Conservation (phyloP, 1,140 invertebrate species). For the Galleria mellonella region DNA sequence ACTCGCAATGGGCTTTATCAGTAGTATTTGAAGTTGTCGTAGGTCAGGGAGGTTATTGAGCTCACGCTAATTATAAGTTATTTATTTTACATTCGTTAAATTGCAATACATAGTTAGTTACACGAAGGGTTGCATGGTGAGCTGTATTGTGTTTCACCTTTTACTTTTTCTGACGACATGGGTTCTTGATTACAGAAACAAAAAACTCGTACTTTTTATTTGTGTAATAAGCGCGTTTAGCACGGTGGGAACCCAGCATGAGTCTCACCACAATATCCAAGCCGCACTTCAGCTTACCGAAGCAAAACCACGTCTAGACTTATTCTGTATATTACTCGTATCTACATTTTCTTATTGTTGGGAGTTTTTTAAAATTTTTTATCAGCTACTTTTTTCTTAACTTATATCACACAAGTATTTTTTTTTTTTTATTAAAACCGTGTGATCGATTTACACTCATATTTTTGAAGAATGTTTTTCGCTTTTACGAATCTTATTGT, state of each 20-base stretch:
- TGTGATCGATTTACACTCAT: no score
- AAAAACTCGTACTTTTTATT: conserved; percentile 24
- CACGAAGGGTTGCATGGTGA: neutral
- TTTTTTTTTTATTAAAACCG: no score
- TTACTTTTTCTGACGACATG: conserved; percentile 28
- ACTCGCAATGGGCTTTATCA: conserved; percentile 36
- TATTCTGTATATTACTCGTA: conserved; percentile 43
- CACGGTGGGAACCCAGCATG: conserved; percentile 58
- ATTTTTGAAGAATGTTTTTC: no score
- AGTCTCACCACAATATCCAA: conserved; percentile 43
- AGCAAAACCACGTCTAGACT: conserved; percentile 68
- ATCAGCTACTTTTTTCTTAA: no score
- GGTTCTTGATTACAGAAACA: conserved; percentile 28
- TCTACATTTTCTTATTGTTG: no score
- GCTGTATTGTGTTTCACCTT: conserved; percentile 9
- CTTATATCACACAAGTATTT: no score
- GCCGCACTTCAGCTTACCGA: conserved; percentile 37
- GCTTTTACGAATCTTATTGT: no score
- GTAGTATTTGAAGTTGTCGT: conserved; percentile 35
- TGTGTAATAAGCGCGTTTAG: conserved; percentile 38
- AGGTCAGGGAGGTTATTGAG: conserved; percentile 51
- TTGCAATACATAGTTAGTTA: conserved; percentile 2
- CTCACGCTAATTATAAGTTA: conserved; percentile 12
- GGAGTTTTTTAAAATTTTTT: no score
- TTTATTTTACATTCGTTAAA: conserved; percentile 18